phyloP scores from a whole-genome alignment of 2,888 invertebrate species.

The Polydrusus pterygomalis region DNA sequence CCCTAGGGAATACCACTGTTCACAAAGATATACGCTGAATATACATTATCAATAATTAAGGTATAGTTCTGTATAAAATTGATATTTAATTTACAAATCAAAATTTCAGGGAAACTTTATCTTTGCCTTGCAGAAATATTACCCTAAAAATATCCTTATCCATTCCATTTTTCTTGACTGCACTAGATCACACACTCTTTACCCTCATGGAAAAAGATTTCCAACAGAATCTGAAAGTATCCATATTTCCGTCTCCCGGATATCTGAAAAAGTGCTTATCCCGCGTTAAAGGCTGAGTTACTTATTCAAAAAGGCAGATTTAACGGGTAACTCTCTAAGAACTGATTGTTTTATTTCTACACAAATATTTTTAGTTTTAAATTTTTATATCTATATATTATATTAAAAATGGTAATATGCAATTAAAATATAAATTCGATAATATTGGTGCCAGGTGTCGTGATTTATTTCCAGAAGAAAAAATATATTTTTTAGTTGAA shows the following conservation, averaged over 20 bases:
- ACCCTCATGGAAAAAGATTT: background rate
- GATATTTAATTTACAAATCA: background rate
- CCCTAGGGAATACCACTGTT: no score
- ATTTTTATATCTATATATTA: no score
- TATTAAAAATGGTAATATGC: no score
- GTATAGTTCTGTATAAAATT: no score
- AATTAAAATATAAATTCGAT: no score
- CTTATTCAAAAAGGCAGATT: slow-evolving; percentile 26
- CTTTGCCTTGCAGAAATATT: background rate
- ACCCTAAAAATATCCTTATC: slow-evolving; percentile 1
- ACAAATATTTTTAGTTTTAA: no score
- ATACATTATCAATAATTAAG: no score
- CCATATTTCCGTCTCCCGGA: slow-evolving; percentile 13
- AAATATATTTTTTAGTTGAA: no score
- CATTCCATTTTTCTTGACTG: slow-evolving; percentile 1
- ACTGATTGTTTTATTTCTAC: no score
- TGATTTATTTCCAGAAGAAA: no score
- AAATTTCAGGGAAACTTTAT: background rate
- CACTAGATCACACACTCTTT: slow-evolving; percentile 7
- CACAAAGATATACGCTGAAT: no score
- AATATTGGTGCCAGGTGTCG: no score
- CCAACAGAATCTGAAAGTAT: slow-evolving; percentile 28
- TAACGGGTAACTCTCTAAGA: background rate
- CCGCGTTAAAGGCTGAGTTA: slow-evolving; percentile 17
- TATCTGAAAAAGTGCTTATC: slow-evolving; percentile 36